Conservation (phyloP, 1,140 invertebrate species). For the Babylonia areolata region DNA sequence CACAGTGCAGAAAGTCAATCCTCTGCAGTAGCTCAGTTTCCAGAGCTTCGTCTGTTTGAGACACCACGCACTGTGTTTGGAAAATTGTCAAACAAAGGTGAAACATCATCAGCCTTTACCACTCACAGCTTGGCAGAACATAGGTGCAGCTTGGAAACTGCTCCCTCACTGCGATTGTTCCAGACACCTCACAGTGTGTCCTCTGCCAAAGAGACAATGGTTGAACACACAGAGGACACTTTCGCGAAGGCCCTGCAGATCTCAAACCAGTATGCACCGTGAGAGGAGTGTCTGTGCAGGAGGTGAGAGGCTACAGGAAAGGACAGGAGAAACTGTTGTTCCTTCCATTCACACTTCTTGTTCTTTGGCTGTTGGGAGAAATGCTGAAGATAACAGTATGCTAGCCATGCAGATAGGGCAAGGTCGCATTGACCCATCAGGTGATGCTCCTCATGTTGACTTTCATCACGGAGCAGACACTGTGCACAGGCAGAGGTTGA, state of each 20-base stretch:
- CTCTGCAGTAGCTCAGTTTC: neutral
- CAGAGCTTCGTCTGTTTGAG: neutral
- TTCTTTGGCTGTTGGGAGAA: neutral
- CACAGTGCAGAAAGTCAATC: neutral
- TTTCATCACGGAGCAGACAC: neutral
- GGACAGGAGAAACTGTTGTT: neutral
- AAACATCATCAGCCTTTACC: no score
- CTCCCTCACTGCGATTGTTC: no score
- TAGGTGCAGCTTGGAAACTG: neutral
- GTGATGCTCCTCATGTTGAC: neutral
- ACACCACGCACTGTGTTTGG: neutral
- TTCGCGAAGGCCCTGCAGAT: no score
- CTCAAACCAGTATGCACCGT: neutral
- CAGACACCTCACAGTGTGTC: neutral
- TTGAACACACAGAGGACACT: neutral
- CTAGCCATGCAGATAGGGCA: no score
- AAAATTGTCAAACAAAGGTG: neutral
- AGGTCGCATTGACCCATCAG: neutral
- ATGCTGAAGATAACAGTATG: neutral
- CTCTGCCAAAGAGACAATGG: neutral
- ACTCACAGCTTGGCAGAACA: neutral
- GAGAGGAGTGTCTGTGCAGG: neutral
- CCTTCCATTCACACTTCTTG: neutral
- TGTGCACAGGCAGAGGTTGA: neutral
- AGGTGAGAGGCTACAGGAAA: neutral